Base-by-base conservation (phyloP, 2,113 vertebrate species). In the Tor tambroides region DNA sequence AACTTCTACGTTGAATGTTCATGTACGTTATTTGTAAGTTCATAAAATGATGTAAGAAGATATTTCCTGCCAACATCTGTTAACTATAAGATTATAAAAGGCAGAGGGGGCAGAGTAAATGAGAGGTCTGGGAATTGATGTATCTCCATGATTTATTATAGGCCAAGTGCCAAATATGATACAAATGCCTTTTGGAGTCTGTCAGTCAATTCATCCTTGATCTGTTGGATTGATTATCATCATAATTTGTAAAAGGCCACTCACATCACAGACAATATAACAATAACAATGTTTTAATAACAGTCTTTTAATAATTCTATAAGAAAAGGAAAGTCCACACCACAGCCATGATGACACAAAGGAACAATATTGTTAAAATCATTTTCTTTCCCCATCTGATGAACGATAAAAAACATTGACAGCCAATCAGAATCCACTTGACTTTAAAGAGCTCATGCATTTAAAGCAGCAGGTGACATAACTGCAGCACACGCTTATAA, bases 41-140 rank as follows among this genome's bases (percentile, higher is more conserved):
- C 46, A 38, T 61, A 17, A 41, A 19, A 76, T 63, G n/a, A 75
- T 75, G 35, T 35, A 74, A 38, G 17, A 78, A 10, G 54, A 17
- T 41, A n/a, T 43, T 77, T 65, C n/a, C 59, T 69, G n/a, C 9
- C n/a, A 71, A 17, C 19, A 35, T 67, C 78, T 43, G 41, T 9
- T 17, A 23, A 78, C 41, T 65, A 74, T 10, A 17, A 75, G 5
- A 23, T 38, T 78, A 49, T 67, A 78, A 77, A 78, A 78, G 49
- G 11, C 21, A 80, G 10, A n/a, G 10, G 19, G 38, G 23, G 12
- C 11, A n/a, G 17, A 61, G n/a, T 1, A 2, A 28, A 43, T 65
- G 10, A 65, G 74, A 38, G 9, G 11, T 63, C 41, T 78, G 41
- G 76, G 41, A 63, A 85, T 67, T 49, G 17, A 76, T 85, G 61